A percentile compares a stretch with the other conserved stretches of the same genome.
Evolutionary conservation across 92 coral and sea anemone species (phyloP).

Genomic region (Pocillopora meandrina): DNA sequence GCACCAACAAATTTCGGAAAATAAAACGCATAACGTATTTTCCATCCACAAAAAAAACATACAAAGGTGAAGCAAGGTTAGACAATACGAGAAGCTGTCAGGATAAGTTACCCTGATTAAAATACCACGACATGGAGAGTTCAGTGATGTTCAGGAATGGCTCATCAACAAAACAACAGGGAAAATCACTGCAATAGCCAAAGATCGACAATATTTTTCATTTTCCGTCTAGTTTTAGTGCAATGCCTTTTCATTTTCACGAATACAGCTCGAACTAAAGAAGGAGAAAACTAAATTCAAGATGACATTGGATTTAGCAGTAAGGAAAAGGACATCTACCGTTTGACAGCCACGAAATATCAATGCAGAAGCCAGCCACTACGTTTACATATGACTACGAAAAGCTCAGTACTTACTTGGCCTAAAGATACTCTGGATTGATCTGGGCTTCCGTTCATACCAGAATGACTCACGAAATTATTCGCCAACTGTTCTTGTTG

Average conservation of each 20-base stretch:
- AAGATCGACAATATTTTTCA: conserved; percentile 28
- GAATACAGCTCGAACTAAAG: not conserved
- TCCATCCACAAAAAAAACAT: not conserved
- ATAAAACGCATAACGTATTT: not conserved
- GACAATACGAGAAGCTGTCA: not conserved
- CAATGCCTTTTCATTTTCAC: conserved; percentile 21
- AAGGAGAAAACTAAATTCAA: not conserved
- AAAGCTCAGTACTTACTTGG: conserved; percentile 71
- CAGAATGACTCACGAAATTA: conserved; percentile 72
- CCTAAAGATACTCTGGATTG: conserved; percentile 73
- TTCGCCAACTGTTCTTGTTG: conserved; percentile 71
- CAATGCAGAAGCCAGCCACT: conserved; percentile 47
- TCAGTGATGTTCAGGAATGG: conserved; percentile 48
- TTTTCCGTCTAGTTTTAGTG: conserved; percentile 6
- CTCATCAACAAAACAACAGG: conserved; percentile 20
- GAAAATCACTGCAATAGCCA: conserved; percentile 37
- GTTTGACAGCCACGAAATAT: conserved; percentile 53
- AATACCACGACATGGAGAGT: conserved; percentile 36
- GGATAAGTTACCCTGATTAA: conserved; percentile 14
- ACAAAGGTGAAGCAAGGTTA: not conserved
- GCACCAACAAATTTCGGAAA: not conserved
- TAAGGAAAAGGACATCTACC: conserved; percentile 31
- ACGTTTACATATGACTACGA: conserved; percentile 7
- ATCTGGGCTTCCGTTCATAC: conserved; percentile 88
- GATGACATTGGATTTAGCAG: not conserved